Percentiles rank a stretch among this genome's conserved stretches.
phyloP scores from a whole-genome alignment of 1,140 invertebrate genomes.

The Drosophila takahashii region DNA sequence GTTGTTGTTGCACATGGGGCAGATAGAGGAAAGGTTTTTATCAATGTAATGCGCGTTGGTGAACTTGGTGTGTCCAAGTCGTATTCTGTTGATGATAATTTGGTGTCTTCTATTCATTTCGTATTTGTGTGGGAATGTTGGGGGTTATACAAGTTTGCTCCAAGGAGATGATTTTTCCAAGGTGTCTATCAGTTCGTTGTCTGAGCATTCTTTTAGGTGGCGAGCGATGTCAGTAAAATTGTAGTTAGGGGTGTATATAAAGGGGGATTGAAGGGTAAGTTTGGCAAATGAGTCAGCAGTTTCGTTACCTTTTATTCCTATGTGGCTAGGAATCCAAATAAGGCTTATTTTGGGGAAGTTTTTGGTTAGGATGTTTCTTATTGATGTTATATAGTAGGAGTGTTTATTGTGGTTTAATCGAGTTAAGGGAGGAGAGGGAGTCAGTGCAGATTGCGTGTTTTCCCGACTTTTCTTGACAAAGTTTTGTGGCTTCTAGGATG shows the following conservation, averaged over 20 bases:
- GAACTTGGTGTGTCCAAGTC: background rate
- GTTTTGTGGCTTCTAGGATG: no score
- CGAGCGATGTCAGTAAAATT: background rate
- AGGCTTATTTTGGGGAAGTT: conserved; percentile 1
- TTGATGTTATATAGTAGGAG: background rate
- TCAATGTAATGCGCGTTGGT: background rate
- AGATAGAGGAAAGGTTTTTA: background rate
- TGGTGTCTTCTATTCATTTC: background rate
- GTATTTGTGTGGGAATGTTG: background rate
- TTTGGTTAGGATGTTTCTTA: background rate
- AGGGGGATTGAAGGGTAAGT: conserved; percentile 1
- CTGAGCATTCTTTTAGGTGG: conserved; percentile 1
- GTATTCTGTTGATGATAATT: background rate
- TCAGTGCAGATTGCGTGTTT: conserved; percentile 1
- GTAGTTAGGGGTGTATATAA: conserved; percentile 1
- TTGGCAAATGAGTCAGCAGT: conserved; percentile 1
- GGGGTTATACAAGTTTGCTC: background rate
- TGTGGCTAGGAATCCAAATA: conserved; percentile 1
- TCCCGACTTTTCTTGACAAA: background rate
- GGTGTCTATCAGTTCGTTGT: background rate
- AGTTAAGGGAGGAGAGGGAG: conserved; percentile 1
- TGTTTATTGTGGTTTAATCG: background rate
- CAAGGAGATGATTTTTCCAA: background rate
- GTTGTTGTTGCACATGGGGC: background rate
- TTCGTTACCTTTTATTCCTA: conserved; percentile 1